Evolutionary conservation across 2,113 vertebrate genomes (phyloP).

Genomic region (Oceanites oceanicus): DNA sequence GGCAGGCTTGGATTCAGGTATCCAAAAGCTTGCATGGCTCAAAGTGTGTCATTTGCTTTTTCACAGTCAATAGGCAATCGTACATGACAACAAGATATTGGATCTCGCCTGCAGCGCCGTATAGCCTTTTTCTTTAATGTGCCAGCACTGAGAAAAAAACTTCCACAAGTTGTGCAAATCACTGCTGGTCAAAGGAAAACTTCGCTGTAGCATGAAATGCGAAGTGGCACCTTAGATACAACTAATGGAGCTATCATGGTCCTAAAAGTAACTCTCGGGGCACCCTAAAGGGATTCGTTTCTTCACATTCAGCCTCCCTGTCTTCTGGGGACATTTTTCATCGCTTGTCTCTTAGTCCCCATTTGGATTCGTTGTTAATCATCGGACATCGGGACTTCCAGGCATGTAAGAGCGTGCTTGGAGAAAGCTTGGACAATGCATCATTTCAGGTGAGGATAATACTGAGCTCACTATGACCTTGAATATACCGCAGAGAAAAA

Average conservation of each 20-base stretch:
- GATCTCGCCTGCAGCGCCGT: not conserved
- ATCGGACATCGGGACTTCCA: not conserved
- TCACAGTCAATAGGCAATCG: slow-evolving; percentile 50
- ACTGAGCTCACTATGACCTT: not conserved
- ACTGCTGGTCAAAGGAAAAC: slow-evolving; percentile 10
- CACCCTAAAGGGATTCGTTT: slow-evolving; percentile 3
- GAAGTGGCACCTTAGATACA: slow-evolving; percentile 25
- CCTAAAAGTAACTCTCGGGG: slow-evolving; percentile 45
- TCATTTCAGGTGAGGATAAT: slow-evolving; percentile 48
- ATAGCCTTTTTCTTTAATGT: slow-evolving; percentile 51
- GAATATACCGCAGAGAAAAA: not conserved
- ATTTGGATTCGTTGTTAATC: not conserved
- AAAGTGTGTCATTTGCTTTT: slow-evolving; percentile 40
- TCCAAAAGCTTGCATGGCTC: not conserved
- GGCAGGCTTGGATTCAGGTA: not conserved
- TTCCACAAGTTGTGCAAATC: slow-evolving; percentile 55
- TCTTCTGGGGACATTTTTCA: slow-evolving; percentile 15
- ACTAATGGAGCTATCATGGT: slow-evolving; percentile 48
- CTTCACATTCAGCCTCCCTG: not conserved
- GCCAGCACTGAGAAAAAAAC: slow-evolving; percentile 31
- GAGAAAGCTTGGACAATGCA: slow-evolving; percentile 18
- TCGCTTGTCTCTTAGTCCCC: not conserved
- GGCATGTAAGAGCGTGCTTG: not conserved
- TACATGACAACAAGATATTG: slow-evolving; percentile 43
- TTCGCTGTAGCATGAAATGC: slow-evolving; percentile 50